Percentiles rank a stretch among this genome's conserved stretches.
phyloP scores from a whole-genome alignment of 1,140 invertebrate genomes.

The Aphelenchoides besseyi region DNA sequence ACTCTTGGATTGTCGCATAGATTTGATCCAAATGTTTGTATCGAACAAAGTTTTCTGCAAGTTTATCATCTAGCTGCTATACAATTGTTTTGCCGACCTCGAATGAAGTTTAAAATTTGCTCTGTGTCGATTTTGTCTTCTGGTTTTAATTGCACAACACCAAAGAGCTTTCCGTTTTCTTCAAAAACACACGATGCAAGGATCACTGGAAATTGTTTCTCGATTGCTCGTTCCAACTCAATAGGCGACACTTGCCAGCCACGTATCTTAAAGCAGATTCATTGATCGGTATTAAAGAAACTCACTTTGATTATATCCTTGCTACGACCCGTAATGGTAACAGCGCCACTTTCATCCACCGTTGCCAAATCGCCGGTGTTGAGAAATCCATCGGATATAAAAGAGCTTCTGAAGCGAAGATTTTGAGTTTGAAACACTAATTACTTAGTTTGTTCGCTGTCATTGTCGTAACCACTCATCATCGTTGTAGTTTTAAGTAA shows the following conservation, averaged over 20 bases:
- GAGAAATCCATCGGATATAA: conserved; percentile 24
- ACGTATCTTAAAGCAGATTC: conserved; percentile 1
- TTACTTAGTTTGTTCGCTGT: background rate
- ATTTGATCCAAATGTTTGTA: conserved; percentile 30
- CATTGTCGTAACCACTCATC: conserved; percentile 11
- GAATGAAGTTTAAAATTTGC: background rate
- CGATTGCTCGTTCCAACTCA: conserved; percentile 28
- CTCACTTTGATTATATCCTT: conserved; percentile 30
- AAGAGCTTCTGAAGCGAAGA: background rate
- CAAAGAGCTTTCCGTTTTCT: background rate
- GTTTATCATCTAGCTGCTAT: conserved; percentile 23
- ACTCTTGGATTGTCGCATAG: background rate
- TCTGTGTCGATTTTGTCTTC: background rate
- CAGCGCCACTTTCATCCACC: conserved; percentile 20
- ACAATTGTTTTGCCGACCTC: no score
- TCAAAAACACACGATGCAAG: conserved; percentile 1
- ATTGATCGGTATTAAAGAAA: background rate
- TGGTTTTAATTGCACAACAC: conserved; percentile 13
- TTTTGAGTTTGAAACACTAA: conserved; percentile 15
- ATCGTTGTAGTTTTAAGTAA: conserved; percentile 21
- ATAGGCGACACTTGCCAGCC: conserved; percentile 29
- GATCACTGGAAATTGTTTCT: conserved; percentile 14
- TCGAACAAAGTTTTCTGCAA: conserved; percentile 28
- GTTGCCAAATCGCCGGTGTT: conserved; percentile 22
- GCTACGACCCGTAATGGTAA: conserved; percentile 21